phyloP scores from a whole-genome alignment of 2,797 vertebrate species.

The Eupleurogrammus muticus region DNA sequence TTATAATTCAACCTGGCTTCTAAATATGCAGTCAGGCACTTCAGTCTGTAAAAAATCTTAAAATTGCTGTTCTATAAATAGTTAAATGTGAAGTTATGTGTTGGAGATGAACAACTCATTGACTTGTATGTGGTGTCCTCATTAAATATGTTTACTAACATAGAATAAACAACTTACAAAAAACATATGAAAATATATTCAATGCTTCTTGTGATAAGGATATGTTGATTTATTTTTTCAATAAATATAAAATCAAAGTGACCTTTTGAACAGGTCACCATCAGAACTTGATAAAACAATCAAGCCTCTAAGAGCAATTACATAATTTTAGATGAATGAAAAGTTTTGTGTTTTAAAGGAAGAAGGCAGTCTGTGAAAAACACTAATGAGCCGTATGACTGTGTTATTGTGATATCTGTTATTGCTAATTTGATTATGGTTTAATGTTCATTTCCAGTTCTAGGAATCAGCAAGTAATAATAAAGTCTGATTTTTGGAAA shows the following conservation, averaged over 20 bases:
- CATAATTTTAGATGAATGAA: constrained; percentile 29
- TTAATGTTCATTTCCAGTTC: neutral
- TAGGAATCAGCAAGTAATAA: neutral
- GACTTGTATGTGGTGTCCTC: neutral
- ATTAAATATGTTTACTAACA: neutral
- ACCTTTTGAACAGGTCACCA: constrained; percentile 38
- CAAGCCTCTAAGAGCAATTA: constrained; percentile 40
- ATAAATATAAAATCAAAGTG: constrained; percentile 24
- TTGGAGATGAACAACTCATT: constrained; percentile 8
- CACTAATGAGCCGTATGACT: neutral
- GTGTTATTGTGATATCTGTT: neutral
- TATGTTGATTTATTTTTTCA: neutral
- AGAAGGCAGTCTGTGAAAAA: neutral
- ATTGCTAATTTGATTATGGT: neutral
- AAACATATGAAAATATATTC: neutral
- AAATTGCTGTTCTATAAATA: neutral
- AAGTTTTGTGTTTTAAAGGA: neutral
- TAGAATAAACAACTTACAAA: neutral
- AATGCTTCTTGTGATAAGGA: neutral
- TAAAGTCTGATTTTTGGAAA: neutral
- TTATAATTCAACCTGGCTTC: neutral
- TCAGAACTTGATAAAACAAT: constrained; percentile 39
- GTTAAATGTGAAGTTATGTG: neutral
- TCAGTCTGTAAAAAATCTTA: constrained; percentile 1
- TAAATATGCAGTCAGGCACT: neutral